phyloP scores from a whole-genome alignment of 2,797 vertebrate genomes.

The Mormyrops boulengeri region DNA sequence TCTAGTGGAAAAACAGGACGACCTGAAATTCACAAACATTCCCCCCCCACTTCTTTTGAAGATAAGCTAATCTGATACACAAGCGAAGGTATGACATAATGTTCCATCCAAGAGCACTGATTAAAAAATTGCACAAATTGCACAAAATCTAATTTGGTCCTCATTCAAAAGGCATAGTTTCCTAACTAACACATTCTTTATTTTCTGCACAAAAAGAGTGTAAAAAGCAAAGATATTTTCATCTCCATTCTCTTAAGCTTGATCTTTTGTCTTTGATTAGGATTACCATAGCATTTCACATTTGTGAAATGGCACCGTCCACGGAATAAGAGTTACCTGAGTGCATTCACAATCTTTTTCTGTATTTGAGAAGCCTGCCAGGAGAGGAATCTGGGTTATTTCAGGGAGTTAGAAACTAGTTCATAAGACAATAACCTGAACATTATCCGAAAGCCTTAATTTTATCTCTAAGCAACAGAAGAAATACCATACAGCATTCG shows the following conservation, averaged over 20 bases:
- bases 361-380: neutral
- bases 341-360: neutral
- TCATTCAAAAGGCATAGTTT: conserved; percentile 13
- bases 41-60: conserved; percentile 31
- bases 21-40: neutral
- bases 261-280: neutral
- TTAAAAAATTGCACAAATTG: neutral
- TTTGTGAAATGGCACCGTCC: neutral
- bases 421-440: neutral
- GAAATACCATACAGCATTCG: conserved; percentile 5
- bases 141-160: neutral
- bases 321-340: neutral
- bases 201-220: neutral
- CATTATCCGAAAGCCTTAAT: neutral
- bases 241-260: neutral
- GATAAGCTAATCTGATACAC: conserved; percentile 38
- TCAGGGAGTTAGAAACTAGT: conserved; percentile 15
- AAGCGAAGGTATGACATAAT: conserved; percentile 33
- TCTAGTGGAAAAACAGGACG: conserved; percentile 29
- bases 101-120: conserved; percentile 21
- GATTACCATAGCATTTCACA: neutral
- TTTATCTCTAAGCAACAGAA: conserved; percentile 13
- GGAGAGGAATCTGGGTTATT: conserved; percentile 4
- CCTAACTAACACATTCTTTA: neutral
- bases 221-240: neutral